These are phyloP conservation scores for Centropus unirufus DNA, from an alignment of 2,113 vertebrate species.

Conservation along the genomic window DNA sequence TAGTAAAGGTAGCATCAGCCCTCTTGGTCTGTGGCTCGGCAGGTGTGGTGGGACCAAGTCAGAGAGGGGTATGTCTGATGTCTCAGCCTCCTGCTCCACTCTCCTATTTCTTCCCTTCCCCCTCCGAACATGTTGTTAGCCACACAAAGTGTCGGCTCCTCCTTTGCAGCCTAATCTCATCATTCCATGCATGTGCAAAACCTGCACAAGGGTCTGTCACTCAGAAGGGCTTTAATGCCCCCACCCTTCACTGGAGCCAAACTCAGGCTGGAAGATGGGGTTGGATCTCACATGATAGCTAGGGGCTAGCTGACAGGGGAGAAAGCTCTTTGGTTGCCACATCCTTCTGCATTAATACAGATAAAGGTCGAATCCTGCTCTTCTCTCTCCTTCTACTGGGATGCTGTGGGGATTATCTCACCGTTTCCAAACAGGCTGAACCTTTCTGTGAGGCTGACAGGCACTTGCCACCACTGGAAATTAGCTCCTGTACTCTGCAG, in stretches of 20 bases:
- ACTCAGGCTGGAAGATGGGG: neutral
- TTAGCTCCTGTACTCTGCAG: neutral
- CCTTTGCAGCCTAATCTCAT: neutral
- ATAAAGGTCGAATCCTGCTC: neutral
- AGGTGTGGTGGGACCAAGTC: neutral
- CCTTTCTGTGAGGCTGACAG: neutral
- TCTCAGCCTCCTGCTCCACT: neutral
- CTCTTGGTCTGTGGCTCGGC: neutral
- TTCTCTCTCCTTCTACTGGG: neutral
- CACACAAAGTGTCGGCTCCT: neutral
- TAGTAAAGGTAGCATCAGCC: neutral
- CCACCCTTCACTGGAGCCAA: neutral
- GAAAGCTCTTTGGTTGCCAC: neutral
- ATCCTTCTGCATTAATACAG: neutral
- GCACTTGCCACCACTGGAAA: neutral
- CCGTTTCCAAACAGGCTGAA: neutral
- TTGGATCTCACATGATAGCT: neutral
- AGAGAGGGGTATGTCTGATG: neutral
- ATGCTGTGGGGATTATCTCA: neutral
- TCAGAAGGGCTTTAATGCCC: accelerated
- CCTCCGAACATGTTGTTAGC: neutral
- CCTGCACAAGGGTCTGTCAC: neutral
- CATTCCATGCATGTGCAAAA: neutral
- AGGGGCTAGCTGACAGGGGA: neutral
- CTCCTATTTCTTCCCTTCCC: neutral